phyloP scores from a whole-genome alignment of 2,888 invertebrate species.

The Agriopis marginaria region DNA sequence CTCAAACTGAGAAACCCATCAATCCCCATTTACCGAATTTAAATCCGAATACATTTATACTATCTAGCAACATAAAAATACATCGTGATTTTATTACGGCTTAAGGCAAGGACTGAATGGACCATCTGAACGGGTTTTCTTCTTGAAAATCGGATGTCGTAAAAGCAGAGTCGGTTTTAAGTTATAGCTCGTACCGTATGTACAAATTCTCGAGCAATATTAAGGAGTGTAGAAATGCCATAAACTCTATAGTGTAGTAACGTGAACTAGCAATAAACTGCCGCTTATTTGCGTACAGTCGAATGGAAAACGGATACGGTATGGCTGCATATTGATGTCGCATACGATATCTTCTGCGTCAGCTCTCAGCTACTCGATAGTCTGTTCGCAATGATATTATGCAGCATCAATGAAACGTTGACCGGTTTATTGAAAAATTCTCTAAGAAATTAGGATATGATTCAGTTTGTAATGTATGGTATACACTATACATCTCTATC shows the following conservation, averaged over 20 bases:
- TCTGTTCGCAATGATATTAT: constrained; percentile 6
- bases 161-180: constrained; percentile 65
- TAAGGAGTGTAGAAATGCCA: constrained; percentile 65
- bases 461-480: not conserved
- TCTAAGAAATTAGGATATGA: not conserved
- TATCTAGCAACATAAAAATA: constrained; percentile 51
- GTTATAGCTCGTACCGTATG: constrained; percentile 65
- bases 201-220: constrained; percentile 70
- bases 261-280: constrained; percentile 65
- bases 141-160: constrained; percentile 63
- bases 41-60: constrained; percentile 43
- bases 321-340: constrained; percentile 16
- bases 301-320: constrained; percentile 17
- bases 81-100: constrained; percentile 54
- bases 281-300: constrained; percentile 44
- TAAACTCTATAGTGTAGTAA: constrained; percentile 67
- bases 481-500: too few species aligned
- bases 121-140: constrained; percentile 48
- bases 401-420: not conserved
- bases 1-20: constrained; percentile 34
- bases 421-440: not conserved
- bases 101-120: constrained; percentile 46
- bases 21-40: constrained; percentile 44
- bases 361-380: not conserved
- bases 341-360: constrained; percentile 9